These are phyloP conservation scores for Rhagonycha lutea DNA, from an alignment of 2,888 invertebrate species.

Conservation along the genomic window DNA sequence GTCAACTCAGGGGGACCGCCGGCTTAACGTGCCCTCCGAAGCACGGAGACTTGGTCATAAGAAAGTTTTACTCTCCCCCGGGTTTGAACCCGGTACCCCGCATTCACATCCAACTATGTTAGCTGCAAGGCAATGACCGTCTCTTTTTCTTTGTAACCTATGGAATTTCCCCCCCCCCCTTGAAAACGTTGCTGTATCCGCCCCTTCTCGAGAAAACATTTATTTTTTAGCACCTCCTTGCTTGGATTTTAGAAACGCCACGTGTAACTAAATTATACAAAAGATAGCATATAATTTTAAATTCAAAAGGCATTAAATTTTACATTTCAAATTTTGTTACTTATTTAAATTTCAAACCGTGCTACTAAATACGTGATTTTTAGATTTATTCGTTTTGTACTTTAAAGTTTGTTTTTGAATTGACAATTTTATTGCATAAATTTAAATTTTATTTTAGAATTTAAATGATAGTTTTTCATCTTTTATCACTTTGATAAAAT, in stretches of 20 bases:
- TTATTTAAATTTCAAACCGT: background rate
- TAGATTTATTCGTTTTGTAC: background rate
- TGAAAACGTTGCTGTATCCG: too few relatives aligned
- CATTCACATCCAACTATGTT: too few relatives aligned
- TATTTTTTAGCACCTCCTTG: too few relatives aligned
- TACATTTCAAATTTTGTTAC: background rate
- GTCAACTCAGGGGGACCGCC: too few relatives aligned
- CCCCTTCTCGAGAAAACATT: too few relatives aligned
- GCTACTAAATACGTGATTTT: background rate
- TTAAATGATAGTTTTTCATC: background rate
- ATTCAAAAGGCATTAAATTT: background rate
- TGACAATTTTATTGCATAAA: background rate
- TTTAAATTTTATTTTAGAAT: background rate
- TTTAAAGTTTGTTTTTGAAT: background rate
- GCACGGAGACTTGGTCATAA: too few relatives aligned
- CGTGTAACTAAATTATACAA: background rate
- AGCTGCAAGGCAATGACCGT: too few relatives aligned
- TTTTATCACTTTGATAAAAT: background rate
- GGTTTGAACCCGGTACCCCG: too few relatives aligned
- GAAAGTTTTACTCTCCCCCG: too few relatives aligned
- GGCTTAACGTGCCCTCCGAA: too few relatives aligned
- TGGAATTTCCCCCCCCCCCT: too few relatives aligned
- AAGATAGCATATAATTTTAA: background rate
- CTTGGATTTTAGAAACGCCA: background rate
- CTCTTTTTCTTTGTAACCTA: too few relatives aligned